Base-by-base conservation (phyloP, 2,888 invertebrate genomes). In the Ernsta delagoae region DNA sequence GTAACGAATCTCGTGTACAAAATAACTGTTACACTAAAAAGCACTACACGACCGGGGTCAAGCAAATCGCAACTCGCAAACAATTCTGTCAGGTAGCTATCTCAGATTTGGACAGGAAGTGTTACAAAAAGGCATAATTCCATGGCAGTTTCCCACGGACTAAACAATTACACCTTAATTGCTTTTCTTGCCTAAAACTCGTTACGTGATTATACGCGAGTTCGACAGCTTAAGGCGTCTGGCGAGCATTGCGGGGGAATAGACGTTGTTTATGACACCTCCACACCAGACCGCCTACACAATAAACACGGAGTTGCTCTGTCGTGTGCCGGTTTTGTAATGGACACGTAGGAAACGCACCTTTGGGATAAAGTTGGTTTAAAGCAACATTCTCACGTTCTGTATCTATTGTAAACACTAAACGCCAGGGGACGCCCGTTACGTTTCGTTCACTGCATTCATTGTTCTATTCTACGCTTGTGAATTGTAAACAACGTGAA, bases 351-450 rank as follows among this genome's bases (percentile, higher is more conserved):
- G 86, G 78, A 74, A 73, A 75, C 79, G 77, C 74, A 79, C 78
- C 77, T 79, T 78, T 79, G 79, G 84, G 86, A 86, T 86, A 84
- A 83, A 84, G 85, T 84, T 83, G 79, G 80, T 83, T 83, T 83
- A 83, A 83, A 86, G 84, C 85, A 80, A 87, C 84, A 86, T 90
- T 92, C 92, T 92, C 92, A 92, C 92, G 92, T 91, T 86, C 83
- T 79, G 80, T 82, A 78, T 82, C 84, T 80, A 87, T 89, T 88
- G 89, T 91, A 88, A 89, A 90, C 82, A 87, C 80, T 81, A 83
- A 79, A 82, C 82, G 78, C 76, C 75, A 75, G 79, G 83, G 83
- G 88, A 86, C 83, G 82, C 82, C 48, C 83, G 87, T 88, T 88
- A 87, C 87, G 86, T 84, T 84, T 85, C 88, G 89, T 90, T 89